Percentiles rank a stretch among this genome's conserved stretches.
Conservation (phyloP, 1,140 invertebrate genomes). For the Wasmannia auropunctata region DNA sequence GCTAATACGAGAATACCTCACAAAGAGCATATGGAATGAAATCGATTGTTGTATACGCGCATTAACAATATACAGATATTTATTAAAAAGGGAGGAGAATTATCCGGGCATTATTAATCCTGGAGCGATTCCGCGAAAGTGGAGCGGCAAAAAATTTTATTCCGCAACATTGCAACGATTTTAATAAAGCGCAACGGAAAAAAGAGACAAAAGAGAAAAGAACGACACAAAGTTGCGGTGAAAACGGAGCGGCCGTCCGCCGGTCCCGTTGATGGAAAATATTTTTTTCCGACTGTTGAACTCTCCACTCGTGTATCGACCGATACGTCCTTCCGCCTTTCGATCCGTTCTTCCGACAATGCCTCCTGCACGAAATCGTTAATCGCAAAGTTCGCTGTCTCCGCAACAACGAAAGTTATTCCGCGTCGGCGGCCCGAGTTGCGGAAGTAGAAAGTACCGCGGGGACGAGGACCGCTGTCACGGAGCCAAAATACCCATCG, state of each 20-base stretch:
- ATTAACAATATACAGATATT: background rate
- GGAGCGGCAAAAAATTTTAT: background rate
- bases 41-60: background rate
- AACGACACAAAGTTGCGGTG: background rate
- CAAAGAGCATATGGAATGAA: background rate
- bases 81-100: conserved; percentile 12
- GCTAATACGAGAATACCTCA: background rate
- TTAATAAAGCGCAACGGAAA: background rate
- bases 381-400: conserved; percentile 41
- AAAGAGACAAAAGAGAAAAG: background rate
- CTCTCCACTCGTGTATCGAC: background rate
- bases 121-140: background rate
- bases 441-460: conserved; percentile 44
- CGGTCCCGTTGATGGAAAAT: background rate
- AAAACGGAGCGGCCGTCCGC: background rate
- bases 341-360: conserved; percentile 6
- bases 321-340: background rate
- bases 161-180: background rate
- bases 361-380: conserved; percentile 20
- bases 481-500: conserved; percentile 45
- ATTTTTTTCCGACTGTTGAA: background rate
- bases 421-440: conserved; percentile 37
- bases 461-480: conserved; percentile 44
- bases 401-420: conserved; percentile 50
- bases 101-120: conserved; percentile 34